phyloP scores from a whole-genome alignment of 2,113 vertebrate genomes.

The Papio anubis region DNA sequence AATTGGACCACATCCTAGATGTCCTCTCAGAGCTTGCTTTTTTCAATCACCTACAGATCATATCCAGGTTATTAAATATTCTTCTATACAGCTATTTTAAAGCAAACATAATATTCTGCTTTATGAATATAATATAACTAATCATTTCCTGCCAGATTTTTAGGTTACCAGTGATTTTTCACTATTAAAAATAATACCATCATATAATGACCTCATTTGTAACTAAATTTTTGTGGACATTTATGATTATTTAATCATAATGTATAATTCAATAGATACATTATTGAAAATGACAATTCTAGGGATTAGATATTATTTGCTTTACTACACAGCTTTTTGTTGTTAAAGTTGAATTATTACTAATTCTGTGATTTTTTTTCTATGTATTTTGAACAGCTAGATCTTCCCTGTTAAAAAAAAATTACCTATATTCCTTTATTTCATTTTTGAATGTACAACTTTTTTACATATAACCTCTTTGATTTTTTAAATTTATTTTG shows the following conservation, averaged over 20 bases:
- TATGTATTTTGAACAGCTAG: not conserved
- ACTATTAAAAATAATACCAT: not conserved
- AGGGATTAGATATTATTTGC: not conserved
- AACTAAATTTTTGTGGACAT: not conserved
- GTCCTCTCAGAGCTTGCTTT: not conserved
- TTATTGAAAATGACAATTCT: not conserved
- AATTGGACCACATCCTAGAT: not conserved
- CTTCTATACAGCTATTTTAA: not conserved
- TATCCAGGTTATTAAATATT: not conserved
- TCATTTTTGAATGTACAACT: not conserved
- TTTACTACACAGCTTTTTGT: not conserved
- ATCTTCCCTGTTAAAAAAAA: not conserved
- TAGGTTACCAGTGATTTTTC: not conserved
- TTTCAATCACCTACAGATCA: not conserved
- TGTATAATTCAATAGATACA: not conserved
- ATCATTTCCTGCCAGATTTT: not conserved
- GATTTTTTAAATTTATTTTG: not conserved
- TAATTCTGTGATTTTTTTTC: not conserved
- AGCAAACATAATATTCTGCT: not conserved
- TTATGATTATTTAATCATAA: not conserved
- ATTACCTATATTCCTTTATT: not conserved
- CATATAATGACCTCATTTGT: not conserved
- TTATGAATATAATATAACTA: not conserved
- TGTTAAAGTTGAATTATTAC: conserved; percentile 5
- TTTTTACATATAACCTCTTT: not conserved